These are phyloP conservation scores for Ceyx margarethae DNA, from an alignment of 2,113 vertebrate genomes.

Conservation along the genomic window DNA sequence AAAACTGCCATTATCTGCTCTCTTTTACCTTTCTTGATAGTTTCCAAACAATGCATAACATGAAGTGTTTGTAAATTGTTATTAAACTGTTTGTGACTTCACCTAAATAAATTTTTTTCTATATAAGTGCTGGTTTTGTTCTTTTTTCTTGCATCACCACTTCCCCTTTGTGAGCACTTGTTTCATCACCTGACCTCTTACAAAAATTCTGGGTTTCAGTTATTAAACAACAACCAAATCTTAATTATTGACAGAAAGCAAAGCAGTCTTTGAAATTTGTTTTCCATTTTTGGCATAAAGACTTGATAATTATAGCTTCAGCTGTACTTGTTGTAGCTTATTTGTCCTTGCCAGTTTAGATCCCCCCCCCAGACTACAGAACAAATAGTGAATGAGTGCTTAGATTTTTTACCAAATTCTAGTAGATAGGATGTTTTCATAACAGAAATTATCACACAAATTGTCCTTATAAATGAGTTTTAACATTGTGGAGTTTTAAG, in stretches of 20 bases:
- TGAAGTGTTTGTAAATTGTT: conserved; percentile 63
- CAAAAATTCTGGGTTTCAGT: background rate
- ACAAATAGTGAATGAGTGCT: background rate
- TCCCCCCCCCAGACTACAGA: background rate
- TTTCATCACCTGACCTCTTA: background rate
- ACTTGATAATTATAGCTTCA: background rate
- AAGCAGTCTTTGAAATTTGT: background rate
- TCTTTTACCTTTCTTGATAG: conserved; percentile 26
- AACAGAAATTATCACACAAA: conserved; percentile 5
- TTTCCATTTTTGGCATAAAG: background rate
- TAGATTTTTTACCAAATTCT: conserved; percentile 20
- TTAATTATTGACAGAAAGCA: background rate
- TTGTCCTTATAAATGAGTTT: conserved; percentile 40
- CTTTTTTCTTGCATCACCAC: background rate
- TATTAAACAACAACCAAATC: background rate
- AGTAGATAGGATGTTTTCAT: background rate
- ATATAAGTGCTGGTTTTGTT: conserved; percentile 35
- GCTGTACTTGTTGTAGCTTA: background rate
- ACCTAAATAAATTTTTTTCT: conserved; percentile 67
- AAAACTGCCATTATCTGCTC: conserved; percentile 16
- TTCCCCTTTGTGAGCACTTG: background rate
- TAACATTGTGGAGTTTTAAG: conserved; percentile 19
- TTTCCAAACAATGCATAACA: conserved; percentile 45
- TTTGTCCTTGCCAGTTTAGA: background rate
- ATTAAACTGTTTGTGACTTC: conserved; percentile 57